phyloP scores from a whole-genome alignment of 2,113 vertebrate species.

The Zosterops japonicus region DNA sequence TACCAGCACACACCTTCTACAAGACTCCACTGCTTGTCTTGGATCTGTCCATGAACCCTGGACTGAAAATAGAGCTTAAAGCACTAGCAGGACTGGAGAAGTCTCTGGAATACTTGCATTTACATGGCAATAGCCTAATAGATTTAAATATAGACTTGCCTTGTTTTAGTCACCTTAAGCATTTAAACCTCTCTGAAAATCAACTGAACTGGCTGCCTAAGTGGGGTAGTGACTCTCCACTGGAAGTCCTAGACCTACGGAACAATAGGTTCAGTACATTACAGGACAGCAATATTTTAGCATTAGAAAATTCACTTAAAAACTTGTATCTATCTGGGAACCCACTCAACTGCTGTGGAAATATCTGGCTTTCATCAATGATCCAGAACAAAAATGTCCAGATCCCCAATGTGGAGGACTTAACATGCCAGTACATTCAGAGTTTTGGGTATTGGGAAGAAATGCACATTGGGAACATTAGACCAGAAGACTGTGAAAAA shows the following conservation, averaged over 20 bases:
- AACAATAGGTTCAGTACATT: conserved; percentile 88
- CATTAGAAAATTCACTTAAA: conserved; percentile 83
- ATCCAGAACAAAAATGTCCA: conserved; percentile 79
- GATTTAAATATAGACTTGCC: conserved; percentile 81
- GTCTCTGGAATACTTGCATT: conserved; percentile 81
- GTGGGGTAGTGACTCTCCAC: conserved; percentile 77
- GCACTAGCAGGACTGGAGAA: conserved; percentile 84
- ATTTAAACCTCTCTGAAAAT: conserved; percentile 88
- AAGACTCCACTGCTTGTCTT: conserved; percentile 79
- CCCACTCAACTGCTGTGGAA: conserved; percentile 89
- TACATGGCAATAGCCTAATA: conserved; percentile 81
- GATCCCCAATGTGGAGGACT: conserved; percentile 76
- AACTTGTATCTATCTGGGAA: conserved; percentile 88
- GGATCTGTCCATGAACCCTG: conserved; percentile 86
- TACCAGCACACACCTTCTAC: conserved; percentile 77
- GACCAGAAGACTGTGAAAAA: conserved; percentile 81
- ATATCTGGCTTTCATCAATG: conserved; percentile 81
- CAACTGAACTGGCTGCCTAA: conserved; percentile 78
- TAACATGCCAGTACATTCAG: conserved; percentile 77
- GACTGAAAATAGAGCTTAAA: conserved; percentile 76
- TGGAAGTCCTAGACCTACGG: conserved; percentile 83
- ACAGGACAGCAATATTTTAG: conserved; percentile 77
- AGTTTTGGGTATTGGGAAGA: conserved; percentile 76
- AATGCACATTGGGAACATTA: conserved; percentile 72
- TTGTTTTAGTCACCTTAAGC: conserved; percentile 78